phyloP scores from a whole-genome alignment of 2,888 invertebrate genomes.

The Prostheceraeus crozeri region DNA sequence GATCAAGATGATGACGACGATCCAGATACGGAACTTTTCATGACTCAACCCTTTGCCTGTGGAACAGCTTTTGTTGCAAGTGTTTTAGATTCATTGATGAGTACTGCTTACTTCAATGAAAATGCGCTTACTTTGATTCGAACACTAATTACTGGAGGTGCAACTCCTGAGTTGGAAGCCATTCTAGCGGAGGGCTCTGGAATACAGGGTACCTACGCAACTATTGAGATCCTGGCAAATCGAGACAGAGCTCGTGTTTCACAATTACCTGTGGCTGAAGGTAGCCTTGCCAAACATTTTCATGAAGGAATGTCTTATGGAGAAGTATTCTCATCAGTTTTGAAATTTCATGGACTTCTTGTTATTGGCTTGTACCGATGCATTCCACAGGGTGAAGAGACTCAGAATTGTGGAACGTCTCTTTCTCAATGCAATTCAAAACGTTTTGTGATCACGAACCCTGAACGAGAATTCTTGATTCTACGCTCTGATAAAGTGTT shows the following conservation, averaged over 20 bases:
- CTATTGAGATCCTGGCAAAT: constrained; percentile 87
- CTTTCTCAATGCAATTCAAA: too few species aligned
- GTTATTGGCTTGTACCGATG: constrained; percentile 94
- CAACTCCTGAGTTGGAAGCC: constrained; percentile 95
- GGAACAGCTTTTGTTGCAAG: constrained; percentile 99
- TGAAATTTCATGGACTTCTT: constrained; percentile 93
- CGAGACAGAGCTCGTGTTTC: constrained; percentile 94
- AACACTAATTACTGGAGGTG: constrained; percentile 97
- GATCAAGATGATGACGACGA: constrained; percentile 79
- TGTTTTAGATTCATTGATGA: constrained; percentile 98
- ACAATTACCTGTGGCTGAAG: constrained; percentile 93
- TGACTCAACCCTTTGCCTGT: constrained; percentile 99
- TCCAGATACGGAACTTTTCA: constrained; percentile 97
- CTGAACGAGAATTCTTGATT: constrained; percentile 54
- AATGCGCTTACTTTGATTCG: constrained; percentile 97
- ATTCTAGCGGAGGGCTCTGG: constrained; percentile 98
- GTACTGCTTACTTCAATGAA: constrained; percentile 99
- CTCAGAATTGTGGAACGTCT: background rate
- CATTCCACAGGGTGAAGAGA: too few species aligned
- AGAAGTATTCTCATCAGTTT: constrained; percentile 87
- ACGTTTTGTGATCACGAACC: constrained; percentile 98
- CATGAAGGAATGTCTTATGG: constrained; percentile 64
- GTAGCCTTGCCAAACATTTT: constrained; percentile 52
- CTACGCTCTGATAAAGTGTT: background rate
- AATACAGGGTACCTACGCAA: constrained; percentile 91